Base-by-base conservation (phyloP, 2,888 invertebrate species). In the Arge pagana region DNA sequence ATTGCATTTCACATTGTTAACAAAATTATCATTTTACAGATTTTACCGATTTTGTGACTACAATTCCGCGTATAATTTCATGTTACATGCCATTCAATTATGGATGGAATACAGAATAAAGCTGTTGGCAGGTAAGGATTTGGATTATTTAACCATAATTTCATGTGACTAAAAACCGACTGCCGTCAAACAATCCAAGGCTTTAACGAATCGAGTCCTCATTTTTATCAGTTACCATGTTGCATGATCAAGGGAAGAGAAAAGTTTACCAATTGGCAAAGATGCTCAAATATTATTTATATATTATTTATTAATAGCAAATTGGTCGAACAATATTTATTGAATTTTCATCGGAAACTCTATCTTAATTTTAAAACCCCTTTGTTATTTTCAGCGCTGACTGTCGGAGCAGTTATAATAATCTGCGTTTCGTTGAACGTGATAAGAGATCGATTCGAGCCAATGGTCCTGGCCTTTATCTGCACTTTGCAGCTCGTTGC, bases 41-140 rank as follows among this genome's bases (percentile, higher is more conserved):
- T 68, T 65, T 53, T 65, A 68, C 52, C 60, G 57, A 21, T 55
- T 61, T 52, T 69, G 66, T 43, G 62, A 68, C 48, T 56, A 61
- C 19, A 64, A 65, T 54, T 58, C 64, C 24, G 57, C 62, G 0
- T 63, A 64, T 53, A 59, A 65, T 51, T 67, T 68, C 19, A 62
- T 69, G 63, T 55, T 65, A 13, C 58, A 68, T 42, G 62, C 69
- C 3, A 61, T 61, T 4, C 67, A 65, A 48, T 42, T 65, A 19
- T 68, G 68, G 67, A 57, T 66, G 10, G 63, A 61, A 40, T 66
- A 61, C 48, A 54, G 68, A 51, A 57, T 67, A 35, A 65, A 69
- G 52, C 54, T 65, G 43, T 37, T 65, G 28, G 60, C 67, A 57
- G 66, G 67, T 67, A 53, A 51, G 11, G 4, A 15, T 10, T 2